These are phyloP conservation scores for Argyresthia goedartella DNA, from an alignment of 2,888 invertebrate species.

Conservation along the genomic window DNA sequence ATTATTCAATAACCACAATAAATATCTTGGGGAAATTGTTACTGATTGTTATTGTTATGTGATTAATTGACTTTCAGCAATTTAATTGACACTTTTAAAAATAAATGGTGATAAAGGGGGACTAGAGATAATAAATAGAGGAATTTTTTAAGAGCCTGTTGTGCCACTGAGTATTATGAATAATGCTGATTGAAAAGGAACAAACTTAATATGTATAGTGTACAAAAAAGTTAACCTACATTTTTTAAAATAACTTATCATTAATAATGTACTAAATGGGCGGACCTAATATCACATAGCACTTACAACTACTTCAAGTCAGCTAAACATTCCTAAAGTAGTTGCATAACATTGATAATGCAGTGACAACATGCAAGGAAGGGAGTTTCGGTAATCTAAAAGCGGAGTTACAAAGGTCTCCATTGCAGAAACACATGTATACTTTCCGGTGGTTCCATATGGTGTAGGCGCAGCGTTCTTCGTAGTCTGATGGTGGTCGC, in stretches of 20 bases:
- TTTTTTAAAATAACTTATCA: no score
- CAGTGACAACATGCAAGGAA: slow-evolving; percentile 20
- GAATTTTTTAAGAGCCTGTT: no score
- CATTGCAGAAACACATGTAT: slow-evolving; percentile 91
- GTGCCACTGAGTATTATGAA: no score
- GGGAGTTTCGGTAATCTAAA: slow-evolving; percentile 13
- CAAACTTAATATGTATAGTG: no score
- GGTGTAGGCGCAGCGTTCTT: slow-evolving; percentile 91
- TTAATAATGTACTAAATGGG: background rate
- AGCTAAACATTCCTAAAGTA: slow-evolving; percentile 11
- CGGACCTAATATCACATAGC: background rate
- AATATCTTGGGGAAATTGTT: background rate
- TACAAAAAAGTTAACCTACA: no score
- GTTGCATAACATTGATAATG: slow-evolving; percentile 20
- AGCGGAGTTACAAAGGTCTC: slow-evolving; percentile 84
- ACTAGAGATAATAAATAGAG: no score
- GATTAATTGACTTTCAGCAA: no score
- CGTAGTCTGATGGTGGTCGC: slow-evolving; percentile 87
- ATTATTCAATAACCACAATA: no score
- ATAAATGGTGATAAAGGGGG: no score
- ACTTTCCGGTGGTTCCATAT: slow-evolving; percentile 86
- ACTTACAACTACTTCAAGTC: no score
- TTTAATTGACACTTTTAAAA: no score
- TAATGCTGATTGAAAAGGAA: no score
- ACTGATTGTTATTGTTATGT: background rate